Conservation (phyloP, 2,797 vertebrate genomes). For the Acanthopagrus latus region DNA sequence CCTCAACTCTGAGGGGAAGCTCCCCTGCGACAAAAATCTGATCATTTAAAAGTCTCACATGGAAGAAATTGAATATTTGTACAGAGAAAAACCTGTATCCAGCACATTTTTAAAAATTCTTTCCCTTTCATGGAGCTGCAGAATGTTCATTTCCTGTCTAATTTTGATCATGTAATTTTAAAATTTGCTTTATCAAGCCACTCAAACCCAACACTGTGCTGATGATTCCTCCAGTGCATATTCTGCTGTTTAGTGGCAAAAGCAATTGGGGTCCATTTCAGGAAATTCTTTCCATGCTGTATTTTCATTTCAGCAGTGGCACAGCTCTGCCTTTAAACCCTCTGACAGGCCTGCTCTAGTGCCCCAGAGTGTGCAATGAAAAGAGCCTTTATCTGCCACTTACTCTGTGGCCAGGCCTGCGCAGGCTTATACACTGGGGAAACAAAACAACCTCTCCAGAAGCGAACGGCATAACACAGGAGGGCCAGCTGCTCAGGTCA, state of each 20-base stretch:
- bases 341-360: slow-evolving; percentile 41
- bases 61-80: slow-evolving; percentile 19
- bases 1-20: not conserved
- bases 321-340: slow-evolving; percentile 61
- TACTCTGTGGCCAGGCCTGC: too few relatives aligned
- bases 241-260: slow-evolving; percentile 84
- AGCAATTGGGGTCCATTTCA: slow-evolving; percentile 86
- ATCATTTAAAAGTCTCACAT: slow-evolving; percentile 31
- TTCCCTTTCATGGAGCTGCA: slow-evolving; percentile 20
- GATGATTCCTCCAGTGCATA: slow-evolving; percentile 76
- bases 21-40: slow-evolving; percentile 32
- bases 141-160: slow-evolving; percentile 4
- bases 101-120: slow-evolving; percentile 17
- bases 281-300: slow-evolving; percentile 84
- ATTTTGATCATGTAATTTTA: slow-evolving; percentile 38
- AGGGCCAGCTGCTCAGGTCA: too few relatives aligned
- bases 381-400: slow-evolving; percentile 79
- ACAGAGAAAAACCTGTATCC: slow-evolving; percentile 24
- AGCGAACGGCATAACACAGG: too few relatives aligned
- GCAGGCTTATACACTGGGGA: too few relatives aligned
- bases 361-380: slow-evolving; percentile 68
- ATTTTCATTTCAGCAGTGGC: slow-evolving; percentile 75
- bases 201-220: slow-evolving; percentile 64
- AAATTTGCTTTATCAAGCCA: slow-evolving; percentile 51
- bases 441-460: too few relatives aligned